Evolutionary conservation across 1,140 invertebrate species (phyloP).

Genomic region (Neodiprion virginianus): DNA sequence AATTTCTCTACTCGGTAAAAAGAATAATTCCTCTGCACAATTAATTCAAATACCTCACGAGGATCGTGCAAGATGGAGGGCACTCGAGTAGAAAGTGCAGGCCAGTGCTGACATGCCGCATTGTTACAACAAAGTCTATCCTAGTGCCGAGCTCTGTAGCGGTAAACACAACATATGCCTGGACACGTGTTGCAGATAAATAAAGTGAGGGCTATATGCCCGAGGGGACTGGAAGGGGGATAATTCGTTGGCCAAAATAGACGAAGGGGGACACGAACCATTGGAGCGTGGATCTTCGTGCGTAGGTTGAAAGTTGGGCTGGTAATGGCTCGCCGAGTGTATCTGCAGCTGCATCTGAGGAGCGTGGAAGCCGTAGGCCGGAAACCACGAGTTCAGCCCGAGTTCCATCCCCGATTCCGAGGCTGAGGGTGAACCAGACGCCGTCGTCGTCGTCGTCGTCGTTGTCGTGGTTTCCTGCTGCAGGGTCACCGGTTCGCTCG

Average conservation of each 20-base stretch:
- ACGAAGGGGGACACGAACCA: constrained; percentile 47
- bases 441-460: constrained; percentile 25
- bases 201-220: too few relatives aligned
- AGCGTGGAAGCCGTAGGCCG: constrained; percentile 60
- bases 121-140: too few relatives aligned
- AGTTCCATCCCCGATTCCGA: constrained; percentile 49
- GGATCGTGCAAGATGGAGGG: too few relatives aligned
- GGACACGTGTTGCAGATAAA: too few relatives aligned
- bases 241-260: constrained; percentile 2
- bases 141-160: too few relatives aligned
- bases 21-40: too few relatives aligned
- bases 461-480: constrained; percentile 26
- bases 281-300: constrained; percentile 58
- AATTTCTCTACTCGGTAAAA: too few relatives aligned
- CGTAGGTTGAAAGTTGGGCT: constrained; percentile 44
- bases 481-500: background rate
- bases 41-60: too few relatives aligned
- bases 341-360: constrained; percentile 57
- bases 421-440: constrained; percentile 22
- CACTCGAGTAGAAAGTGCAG: too few relatives aligned
- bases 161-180: too few relatives aligned
- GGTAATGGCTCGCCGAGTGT: constrained; percentile 26
- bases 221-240: background rate
- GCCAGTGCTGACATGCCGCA: too few relatives aligned
- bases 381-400: constrained; percentile 58